A percentile compares a stretch with the other conserved stretches of the same genome.
phyloP scores from a whole-genome alignment of 1,140 invertebrate species.

The Tyrophagus putrescentiae region DNA sequence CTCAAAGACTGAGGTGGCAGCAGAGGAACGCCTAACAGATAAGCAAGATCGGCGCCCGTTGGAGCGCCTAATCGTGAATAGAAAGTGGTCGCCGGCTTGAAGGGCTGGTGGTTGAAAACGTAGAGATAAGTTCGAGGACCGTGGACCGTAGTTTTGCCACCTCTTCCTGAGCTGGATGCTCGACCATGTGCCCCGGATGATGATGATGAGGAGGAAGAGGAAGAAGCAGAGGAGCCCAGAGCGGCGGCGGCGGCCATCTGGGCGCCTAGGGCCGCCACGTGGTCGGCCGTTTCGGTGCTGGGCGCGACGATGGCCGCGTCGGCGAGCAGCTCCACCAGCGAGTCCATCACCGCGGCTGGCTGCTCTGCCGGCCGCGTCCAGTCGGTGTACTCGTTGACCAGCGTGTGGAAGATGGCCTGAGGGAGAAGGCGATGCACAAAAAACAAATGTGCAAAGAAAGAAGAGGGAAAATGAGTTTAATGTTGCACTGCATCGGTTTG shows the following conservation, averaged over 20 bases:
- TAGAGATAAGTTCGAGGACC: slow-evolving; percentile 55
- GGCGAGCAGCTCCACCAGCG: slow-evolving; percentile 35
- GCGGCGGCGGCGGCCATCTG: slow-evolving; percentile 29
- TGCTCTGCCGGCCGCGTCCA: slow-evolving; percentile 65
- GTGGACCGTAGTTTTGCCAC: slow-evolving; percentile 33
- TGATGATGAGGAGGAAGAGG: not conserved
- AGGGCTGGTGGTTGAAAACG: slow-evolving; percentile 85
- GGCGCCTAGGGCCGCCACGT: slow-evolving; percentile 68
- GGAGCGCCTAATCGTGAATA: slow-evolving; percentile 42
- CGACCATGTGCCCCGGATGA: not conserved
- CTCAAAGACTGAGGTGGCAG: slow-evolving; percentile 31
- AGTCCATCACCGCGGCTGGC: slow-evolving; percentile 49
- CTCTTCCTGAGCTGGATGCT: not conserved
- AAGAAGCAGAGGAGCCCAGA: not conserved
- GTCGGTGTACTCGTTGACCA: slow-evolving; percentile 83
- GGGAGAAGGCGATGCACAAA: not conserved
- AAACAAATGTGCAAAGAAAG: too few species aligned
- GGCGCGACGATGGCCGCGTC: slow-evolving; percentile 58
- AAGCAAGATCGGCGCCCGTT: slow-evolving; percentile 43
- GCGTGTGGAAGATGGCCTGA: slow-evolving; percentile 78
- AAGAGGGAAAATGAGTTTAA: too few species aligned
- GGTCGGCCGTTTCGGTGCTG: slow-evolving; percentile 70
- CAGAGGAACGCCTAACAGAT: slow-evolving; percentile 48
- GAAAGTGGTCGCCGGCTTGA: slow-evolving; percentile 47
- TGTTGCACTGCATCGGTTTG: too few species aligned